phyloP scores from a whole-genome alignment of 2,797 vertebrate genomes.

The Phylloscopus collybita region DNA sequence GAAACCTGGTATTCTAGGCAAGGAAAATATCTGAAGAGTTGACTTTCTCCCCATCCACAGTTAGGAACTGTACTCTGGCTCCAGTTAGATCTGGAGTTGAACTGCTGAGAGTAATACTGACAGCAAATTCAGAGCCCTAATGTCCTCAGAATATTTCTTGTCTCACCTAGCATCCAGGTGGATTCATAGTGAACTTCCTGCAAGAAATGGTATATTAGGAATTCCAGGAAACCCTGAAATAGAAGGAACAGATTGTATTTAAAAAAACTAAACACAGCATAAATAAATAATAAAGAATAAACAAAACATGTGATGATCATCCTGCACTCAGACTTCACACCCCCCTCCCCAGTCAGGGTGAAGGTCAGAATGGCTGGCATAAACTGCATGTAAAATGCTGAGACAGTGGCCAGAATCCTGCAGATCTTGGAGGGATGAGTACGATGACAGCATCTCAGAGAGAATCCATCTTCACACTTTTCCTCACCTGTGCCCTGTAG shows the following conservation, averaged over 20 bases:
- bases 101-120: background rate
- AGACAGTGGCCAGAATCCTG: background rate
- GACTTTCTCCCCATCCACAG: background rate
- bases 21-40: background rate
- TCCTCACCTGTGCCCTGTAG: background rate
- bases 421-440: background rate
- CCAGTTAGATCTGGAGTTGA: background rate
- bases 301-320: background rate
- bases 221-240: background rate
- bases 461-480: background rate
- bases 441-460: background rate
- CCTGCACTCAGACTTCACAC: background rate
- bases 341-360: too few relatives aligned
- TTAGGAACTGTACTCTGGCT: background rate
- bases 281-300: background rate
- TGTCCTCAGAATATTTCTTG: background rate
- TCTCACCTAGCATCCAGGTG: background rate
- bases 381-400: background rate
- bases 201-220: background rate
- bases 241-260: background rate
- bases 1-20: background rate
- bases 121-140: background rate
- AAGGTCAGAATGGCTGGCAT: background rate
- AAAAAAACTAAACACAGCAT: background rate
- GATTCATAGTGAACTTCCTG: background rate